Base-by-base conservation (phyloP, 2,797 vertebrate genomes). In the Microctenopoma lineatum region DNA sequence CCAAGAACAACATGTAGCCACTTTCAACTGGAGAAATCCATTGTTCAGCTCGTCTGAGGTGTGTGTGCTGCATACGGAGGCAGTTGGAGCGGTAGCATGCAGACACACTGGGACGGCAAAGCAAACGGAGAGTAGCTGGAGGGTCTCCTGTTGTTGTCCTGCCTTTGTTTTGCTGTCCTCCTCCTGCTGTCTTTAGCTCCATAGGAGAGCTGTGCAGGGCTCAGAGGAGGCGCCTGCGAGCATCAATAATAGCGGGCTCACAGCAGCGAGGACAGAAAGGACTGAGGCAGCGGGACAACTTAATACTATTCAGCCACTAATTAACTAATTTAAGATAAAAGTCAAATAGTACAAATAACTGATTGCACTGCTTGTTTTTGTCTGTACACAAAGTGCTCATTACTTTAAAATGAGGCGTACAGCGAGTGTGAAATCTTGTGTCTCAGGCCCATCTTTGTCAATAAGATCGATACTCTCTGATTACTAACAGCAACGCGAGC, bases 251-350 rank as follows among this genome's bases (percentile, higher is more conserved):
- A 62, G 79, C 84, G 68, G 70, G 42, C 79, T 82, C 75, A 14
- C 78, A 54, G 81, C 80, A 57, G 44, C 5, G 14, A 79, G 72
- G 27, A 4, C 51, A 80, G 74, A 77, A 75, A 71, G 46, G 75
- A n/a, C 67, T 0, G 39, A 68, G 84, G 75, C 84, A 85, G 88
- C 65, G 16, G 79, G 84, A 84, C 83, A 77, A 85, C 84, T 83
- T 88, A 74, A 85, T 86, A 72, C 88, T 78, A 85, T 88, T 92
- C 84, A 89, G 65, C 59, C 4, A 65, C 86, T 84, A 89, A 91
- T 90, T 86, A 90, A 88, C 87, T 87, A 88, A 90, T 87, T 89
- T 77, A 87, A 87, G 65, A 78, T 44, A 0, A 67, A 84, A 74
- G 76, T 84, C 85, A 79, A 89, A 86, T 80, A 39, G 80, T 48